Evolutionary conservation across 2,113 vertebrate genomes (phyloP), one percentile per base, ranked within the genome.

Genomic region (Crotalus horridus): DNA sequence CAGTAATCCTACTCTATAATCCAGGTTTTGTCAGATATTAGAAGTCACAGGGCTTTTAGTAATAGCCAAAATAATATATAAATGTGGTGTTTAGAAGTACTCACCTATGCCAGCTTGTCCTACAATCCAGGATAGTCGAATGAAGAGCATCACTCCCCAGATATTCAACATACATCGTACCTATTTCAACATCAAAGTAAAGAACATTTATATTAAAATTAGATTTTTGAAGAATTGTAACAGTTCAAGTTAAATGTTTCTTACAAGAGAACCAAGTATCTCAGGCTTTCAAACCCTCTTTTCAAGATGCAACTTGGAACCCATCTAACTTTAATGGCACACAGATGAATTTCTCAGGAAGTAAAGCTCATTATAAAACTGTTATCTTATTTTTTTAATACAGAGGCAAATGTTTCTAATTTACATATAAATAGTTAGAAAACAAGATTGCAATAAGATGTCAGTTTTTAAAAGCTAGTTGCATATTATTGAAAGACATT

Each of bases 61-160:
- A 46, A 23, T 39, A 26, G 3, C 24, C 11, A 86, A 29, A 69
- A 90, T 24, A 10, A 56, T 56, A 33, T 12, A 58, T 1, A 46
- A 10, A 58, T 90, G 20, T 87, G 12, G 29, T 87, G 64, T 53
- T 69, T 17, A 15, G 51, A 55, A 23, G 53, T 43, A 97, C 98
- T 96, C 98, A 99, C 99, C 99, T 95, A 99, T 99, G 87, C 99
- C 99, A 97, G 99, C 98, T 93, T 99, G 99, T 94, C 99, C 99
- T 51, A 99, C 99, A 95, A 99, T 99, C 99, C 99, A 99, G 1
- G 99, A 98, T 87, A 99, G 98, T 92, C 99, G 98, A 96, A 99
- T 99, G 96, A 99, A 99, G 81, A 99, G 99, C 99, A 99, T 99
- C 95, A 99, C 99, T 87, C 99, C 99, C 99, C 99, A 99, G 87